Conservation (phyloP, 2,797 vertebrate genomes). For the Centroberyx gerrardi region DNA sequence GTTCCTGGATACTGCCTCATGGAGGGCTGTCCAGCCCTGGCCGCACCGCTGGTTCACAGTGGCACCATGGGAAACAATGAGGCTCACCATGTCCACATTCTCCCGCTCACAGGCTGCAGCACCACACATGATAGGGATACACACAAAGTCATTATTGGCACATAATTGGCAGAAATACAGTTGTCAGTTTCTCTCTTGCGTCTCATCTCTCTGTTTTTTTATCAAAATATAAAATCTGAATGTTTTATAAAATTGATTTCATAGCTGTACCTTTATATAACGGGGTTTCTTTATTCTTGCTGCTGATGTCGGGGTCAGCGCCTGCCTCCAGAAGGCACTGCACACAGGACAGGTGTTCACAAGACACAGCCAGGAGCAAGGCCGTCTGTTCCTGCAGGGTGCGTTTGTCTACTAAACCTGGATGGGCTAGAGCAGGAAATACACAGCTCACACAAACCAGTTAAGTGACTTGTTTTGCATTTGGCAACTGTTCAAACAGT, state of each 20-base stretch:
- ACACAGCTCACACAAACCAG: conserved; percentile 22
- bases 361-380: conserved; percentile 90
- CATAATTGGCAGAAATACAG: neutral
- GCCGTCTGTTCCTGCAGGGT: conserved; percentile 95
- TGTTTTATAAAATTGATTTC: conserved; percentile 21
- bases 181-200: no score
- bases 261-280: conserved; percentile 94
- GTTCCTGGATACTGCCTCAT: conserved; percentile 91
- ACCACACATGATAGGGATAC: conserved; percentile 13
- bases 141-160: conserved; percentile 3
- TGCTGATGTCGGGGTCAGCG: conserved; percentile 95
- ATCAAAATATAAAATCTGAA: no score
- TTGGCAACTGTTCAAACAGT: conserved; percentile 15
- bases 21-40: conserved; percentile 94
- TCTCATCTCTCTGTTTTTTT: no score
- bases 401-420: conserved; percentile 92
- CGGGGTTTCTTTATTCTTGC: conserved; percentile 94
- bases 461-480: neutral
- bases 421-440: conserved; percentile 84
- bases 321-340: conserved; percentile 90
- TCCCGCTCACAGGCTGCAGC: conserved; percentile 91
- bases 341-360: conserved; percentile 90
- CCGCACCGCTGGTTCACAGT: conserved; percentile 94
- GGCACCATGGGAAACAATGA: conserved; percentile 89
- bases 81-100: conserved; percentile 85